phyloP scores from a whole-genome alignment of 2,888 invertebrate species.

The Caenorhabditis sp. region DNA sequence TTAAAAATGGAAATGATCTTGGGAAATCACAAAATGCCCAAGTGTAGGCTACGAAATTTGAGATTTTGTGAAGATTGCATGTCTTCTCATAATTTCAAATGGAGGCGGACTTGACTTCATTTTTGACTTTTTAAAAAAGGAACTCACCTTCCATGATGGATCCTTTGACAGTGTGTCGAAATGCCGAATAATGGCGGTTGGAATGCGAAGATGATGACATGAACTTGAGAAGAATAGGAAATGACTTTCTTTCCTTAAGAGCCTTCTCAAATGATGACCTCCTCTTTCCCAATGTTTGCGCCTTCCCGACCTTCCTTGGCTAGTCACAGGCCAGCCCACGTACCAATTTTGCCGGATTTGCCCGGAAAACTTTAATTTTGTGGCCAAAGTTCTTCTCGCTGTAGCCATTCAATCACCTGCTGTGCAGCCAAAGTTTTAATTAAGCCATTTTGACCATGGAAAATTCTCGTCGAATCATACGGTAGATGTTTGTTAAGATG shows the following conservation, averaged over 20 bases:
- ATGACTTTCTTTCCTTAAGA: conserved; percentile 32
- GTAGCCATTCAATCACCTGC: neutral
- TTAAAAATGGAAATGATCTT: too few relatives aligned
- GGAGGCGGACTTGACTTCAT: conserved; percentile 12
- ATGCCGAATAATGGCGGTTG: conserved; percentile 7
- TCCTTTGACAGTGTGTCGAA: conserved; percentile 23
- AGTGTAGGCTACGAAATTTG: conserved; percentile 27
- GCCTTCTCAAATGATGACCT: conserved; percentile 40
- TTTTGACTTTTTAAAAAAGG: conserved; percentile 5
- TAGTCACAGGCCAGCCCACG: neutral
- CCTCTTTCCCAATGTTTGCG: conserved; percentile 25
- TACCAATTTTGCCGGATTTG: conserved; percentile 9
- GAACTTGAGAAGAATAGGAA: conserved; percentile 27
- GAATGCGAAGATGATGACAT: conserved; percentile 28
- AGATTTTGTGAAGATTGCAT: conserved; percentile 31
- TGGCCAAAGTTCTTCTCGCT: conserved; percentile 37
- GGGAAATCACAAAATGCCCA: conserved; percentile 15
- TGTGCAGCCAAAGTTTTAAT: conserved; percentile 23
- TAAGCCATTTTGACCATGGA: conserved; percentile 2
- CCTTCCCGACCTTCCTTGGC: conserved; percentile 20
- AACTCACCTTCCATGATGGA: conserved; percentile 50
- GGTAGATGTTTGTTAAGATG: conserved; percentile 53
- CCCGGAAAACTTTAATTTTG: conserved; percentile 34
- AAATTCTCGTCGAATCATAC: conserved; percentile 16
- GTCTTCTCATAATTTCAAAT: conserved; percentile 11